phyloP scores from a whole-genome alignment of 30 jellyfish, hydroid and myxozoan genomes.

The Sanderia malayensis region DNA sequence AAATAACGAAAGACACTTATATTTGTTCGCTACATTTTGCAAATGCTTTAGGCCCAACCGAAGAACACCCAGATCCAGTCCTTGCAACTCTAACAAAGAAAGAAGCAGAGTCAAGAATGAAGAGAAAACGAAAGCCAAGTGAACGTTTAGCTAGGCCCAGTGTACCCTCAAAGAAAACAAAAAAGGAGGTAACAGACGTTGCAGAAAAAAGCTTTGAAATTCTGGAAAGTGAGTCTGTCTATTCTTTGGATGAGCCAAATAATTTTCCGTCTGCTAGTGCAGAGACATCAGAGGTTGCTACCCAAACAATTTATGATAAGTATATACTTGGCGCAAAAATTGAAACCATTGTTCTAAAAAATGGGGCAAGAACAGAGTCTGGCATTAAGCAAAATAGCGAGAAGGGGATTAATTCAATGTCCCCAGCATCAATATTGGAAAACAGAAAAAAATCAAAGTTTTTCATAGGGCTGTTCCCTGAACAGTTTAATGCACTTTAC shows the following conservation, averaged over 20 bases:
- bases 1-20: slow-evolving; percentile 40
- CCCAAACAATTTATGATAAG: slow-evolving; percentile 37
- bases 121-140: slow-evolving; percentile 16
- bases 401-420: slow-evolving; percentile 12
- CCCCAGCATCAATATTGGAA: slow-evolving; percentile 17
- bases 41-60: slow-evolving; percentile 42
- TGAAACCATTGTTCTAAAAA: slow-evolving; percentile 16
- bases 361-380: slow-evolving; percentile 8
- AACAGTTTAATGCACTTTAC: slow-evolving; percentile 58
- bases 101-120: slow-evolving; percentile 29
- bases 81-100: slow-evolving; percentile 26
- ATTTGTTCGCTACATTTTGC: slow-evolving; percentile 41
- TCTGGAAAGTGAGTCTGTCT: slow-evolving; percentile 6
- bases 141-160: neutral
- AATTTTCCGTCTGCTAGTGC: neutral
- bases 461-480: slow-evolving; percentile 37
- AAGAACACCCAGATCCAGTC: slow-evolving; percentile 50
- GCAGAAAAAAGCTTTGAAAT: slow-evolving; percentile 13
- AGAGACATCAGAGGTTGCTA: slow-evolving; percentile 10
- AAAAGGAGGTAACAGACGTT: slow-evolving; percentile 1
- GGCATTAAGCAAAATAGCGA: neutral
- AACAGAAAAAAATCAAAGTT: slow-evolving; percentile 8
- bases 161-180: slow-evolving; percentile 4
- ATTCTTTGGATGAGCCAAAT: slow-evolving; percentile 2
- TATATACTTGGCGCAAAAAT: slow-evolving; percentile 14